Conservation (phyloP, 2,888 invertebrate genomes). For the Leptura quadrifasciata region DNA sequence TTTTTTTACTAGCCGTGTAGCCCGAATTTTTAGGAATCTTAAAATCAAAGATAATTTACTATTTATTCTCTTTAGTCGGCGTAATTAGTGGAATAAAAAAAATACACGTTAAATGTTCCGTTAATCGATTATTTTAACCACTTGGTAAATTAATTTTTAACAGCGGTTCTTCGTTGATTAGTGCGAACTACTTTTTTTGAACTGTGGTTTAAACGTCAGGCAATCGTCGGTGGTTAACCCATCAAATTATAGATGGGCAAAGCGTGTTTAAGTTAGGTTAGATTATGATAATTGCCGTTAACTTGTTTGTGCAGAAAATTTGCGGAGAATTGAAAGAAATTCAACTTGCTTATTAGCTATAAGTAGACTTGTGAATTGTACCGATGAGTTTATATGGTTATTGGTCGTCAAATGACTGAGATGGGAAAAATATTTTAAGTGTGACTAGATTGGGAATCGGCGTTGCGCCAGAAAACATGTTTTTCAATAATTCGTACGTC, state of each 20-base stretch:
- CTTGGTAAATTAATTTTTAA: conserved; percentile 10
- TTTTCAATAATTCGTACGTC: no score
- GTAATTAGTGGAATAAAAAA: not conserved
- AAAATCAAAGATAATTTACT: not conserved
- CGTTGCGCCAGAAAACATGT: no score
- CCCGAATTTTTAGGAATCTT: not conserved
- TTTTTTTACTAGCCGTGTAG: no score
- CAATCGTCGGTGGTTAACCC: conserved; percentile 8
- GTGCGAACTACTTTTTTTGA: conserved; percentile 13
- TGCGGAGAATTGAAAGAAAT: not conserved
- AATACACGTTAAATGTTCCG: conserved; percentile 5
- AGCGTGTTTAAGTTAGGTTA: conserved; percentile 14
- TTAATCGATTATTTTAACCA: conserved; percentile 19
- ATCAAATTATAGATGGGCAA: not conserved
- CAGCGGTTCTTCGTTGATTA: conserved; percentile 13
- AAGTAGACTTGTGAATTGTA: not conserved
- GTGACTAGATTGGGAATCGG: no score
- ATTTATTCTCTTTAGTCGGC: not conserved
- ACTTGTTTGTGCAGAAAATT: not conserved
- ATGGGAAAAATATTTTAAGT: no score
- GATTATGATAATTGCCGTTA: conserved; percentile 8
- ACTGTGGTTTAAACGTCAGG: no score
- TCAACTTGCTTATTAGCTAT: not conserved
- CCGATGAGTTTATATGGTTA: not conserved
- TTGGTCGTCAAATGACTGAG: no score